Conservation (phyloP, 2,797 vertebrate genomes). For the Crocidura indochinensis region DNA sequence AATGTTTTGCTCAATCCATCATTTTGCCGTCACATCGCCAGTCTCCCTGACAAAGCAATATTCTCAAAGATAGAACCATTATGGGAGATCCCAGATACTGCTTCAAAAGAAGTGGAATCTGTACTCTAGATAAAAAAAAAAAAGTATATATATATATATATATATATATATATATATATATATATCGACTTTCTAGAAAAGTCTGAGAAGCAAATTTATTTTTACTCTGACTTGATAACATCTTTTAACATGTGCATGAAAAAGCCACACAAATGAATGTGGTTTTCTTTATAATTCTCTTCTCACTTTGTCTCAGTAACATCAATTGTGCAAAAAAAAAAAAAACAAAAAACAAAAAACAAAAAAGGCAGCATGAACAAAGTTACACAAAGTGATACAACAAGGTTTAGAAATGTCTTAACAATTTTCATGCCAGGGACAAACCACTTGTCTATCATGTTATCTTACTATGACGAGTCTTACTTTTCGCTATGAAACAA, state of each 20-base stretch:
- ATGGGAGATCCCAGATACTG: not conserved
- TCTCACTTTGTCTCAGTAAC: conserved; percentile 30
- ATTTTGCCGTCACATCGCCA: conserved; percentile 49
- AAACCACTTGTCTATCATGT: not conserved
- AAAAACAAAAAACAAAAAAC: too few species aligned
- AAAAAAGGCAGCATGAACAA: not conserved
- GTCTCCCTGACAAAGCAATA: conserved; percentile 51
- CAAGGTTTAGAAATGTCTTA: conserved; percentile 27
- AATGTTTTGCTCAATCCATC: conserved; percentile 26
- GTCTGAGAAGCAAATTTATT: not conserved
- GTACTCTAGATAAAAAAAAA: not conserved
- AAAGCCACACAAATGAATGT: conserved; percentile 47
- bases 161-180: too few species aligned
- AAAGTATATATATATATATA: too few species aligned
- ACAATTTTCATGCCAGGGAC: conserved; percentile 30
- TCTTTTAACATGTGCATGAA: conserved; percentile 35
- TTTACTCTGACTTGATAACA: conserved; percentile 26
- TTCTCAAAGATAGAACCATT: conserved; percentile 42
- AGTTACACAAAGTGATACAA: not conserved
- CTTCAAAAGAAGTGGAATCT: conserved; percentile 36
- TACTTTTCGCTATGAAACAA: conserved; percentile 55
- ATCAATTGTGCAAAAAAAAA: not conserved
- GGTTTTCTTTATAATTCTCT: not conserved
- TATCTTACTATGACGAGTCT: conserved; percentile 48
- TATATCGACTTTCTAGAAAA: conserved; percentile 44